phyloP scores from a whole-genome alignment of 2,797 vertebrate genomes.

The Hemibagrus guttatus region DNA sequence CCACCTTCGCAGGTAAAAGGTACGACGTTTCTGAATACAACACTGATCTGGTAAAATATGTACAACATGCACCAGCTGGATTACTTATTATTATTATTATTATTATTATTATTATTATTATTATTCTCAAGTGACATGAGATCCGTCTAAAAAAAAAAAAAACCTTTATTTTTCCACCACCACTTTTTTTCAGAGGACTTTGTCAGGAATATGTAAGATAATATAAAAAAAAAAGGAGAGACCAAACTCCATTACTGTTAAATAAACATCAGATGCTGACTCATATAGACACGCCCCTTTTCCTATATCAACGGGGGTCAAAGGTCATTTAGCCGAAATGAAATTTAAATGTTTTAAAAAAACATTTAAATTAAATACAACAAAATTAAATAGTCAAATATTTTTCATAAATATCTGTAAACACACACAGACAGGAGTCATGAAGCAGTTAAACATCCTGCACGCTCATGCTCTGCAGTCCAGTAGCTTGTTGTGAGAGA shows the following conservation, averaged over 20 bases:
- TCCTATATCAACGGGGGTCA: neutral
- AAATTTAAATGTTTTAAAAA: too few species aligned
- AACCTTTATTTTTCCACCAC: neutral
- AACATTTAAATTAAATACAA: too few species aligned
- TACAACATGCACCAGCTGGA: neutral
- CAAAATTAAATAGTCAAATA: too few species aligned
- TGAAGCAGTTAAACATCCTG: conserved; percentile 8
- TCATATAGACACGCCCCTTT: neutral
- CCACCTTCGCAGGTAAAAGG: conserved; percentile 56
- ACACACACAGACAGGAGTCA: neutral
- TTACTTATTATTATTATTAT: neutral
- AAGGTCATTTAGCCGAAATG: too few species aligned
- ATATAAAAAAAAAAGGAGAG: neutral
- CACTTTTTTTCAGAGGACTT: neutral
- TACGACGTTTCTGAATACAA: conserved; percentile 25
- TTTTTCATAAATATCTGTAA: neutral
- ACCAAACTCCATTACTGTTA: neutral
- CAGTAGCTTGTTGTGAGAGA: neutral
- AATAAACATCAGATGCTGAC: neutral
- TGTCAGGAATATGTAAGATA: neutral
- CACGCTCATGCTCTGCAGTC: neutral
- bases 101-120: too few species aligned
- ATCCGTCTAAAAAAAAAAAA: too few species aligned
- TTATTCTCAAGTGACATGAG: too few species aligned
- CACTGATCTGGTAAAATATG: neutral